phyloP scores from a whole-genome alignment of 2,113 vertebrate species.

The Neodontobutis hainanensis region DNA sequence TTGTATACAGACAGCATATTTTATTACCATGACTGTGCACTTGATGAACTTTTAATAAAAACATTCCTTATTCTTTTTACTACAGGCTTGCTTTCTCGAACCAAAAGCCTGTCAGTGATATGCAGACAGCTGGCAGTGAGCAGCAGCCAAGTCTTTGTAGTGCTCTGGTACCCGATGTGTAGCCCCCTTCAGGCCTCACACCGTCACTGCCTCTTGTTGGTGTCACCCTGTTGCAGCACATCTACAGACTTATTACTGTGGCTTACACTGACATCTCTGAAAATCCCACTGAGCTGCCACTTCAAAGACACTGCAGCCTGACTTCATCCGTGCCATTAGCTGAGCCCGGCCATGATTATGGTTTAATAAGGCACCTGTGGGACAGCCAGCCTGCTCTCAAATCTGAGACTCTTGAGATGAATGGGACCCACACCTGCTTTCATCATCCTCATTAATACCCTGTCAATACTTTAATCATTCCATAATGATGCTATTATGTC shows the following conservation, averaged over 20 bases:
- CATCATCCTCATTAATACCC: conserved; percentile 67
- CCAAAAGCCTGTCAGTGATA: conserved; percentile 1
- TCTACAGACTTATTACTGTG: conserved; percentile 9
- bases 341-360: conserved; percentile 53
- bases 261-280: conserved; percentile 31
- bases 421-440: conserved; percentile 62
- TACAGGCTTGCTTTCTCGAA: neutral
- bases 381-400: conserved; percentile 40
- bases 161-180: conserved; percentile 26
- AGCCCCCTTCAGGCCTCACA: conserved; percentile 58
- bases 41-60: neutral
- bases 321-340: conserved; percentile 53
- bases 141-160: neutral
- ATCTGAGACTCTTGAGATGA: conserved; percentile 54
- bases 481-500: conserved; percentile 55
- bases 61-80: neutral
- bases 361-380: conserved; percentile 74
- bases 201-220: conserved; percentile 30
- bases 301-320: conserved; percentile 57
- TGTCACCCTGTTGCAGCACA: conserved; percentile 33
- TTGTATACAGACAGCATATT: neutral
- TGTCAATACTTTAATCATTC: conserved; percentile 67
- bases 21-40: too few relatives aligned
- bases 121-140: conserved; percentile 15
- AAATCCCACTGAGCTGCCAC: conserved; percentile 31